Conservation (phyloP, 2,113 vertebrate species). For the Gallinago paraguaiae region DNA sequence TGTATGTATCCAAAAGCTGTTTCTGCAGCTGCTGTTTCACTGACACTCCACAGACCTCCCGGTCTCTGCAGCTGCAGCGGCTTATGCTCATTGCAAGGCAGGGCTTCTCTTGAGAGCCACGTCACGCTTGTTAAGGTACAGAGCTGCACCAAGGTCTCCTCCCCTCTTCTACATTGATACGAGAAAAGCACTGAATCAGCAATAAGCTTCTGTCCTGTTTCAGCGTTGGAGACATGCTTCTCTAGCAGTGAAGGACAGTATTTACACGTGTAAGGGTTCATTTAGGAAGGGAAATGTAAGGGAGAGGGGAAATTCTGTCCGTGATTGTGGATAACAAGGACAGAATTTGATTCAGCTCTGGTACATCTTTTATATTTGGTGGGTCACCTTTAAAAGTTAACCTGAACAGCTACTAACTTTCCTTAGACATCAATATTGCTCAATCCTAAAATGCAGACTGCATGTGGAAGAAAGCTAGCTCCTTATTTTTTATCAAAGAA, state of each 20-base stretch:
- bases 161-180: not conserved
- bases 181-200: conserved; percentile 27
- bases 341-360: not conserved
- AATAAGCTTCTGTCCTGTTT: not conserved
- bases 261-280: not conserved
- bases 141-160: not conserved
- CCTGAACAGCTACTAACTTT: not conserved
- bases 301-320: not conserved
- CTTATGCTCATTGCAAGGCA: conserved; percentile 1
- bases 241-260: not conserved
- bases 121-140: conserved; percentile 47
- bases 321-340: not conserved
- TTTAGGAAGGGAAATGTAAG: not conserved
- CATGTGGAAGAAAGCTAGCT: not conserved
- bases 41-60: not conserved
- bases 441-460: not conserved
- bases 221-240: not conserved
- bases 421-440: not conserved
- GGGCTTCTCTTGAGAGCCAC: conserved; percentile 9
- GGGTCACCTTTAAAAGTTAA: not conserved
- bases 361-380: not conserved
- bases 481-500: not conserved
- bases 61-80: not conserved
- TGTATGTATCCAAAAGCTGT: not conserved
- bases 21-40: conserved; percentile 34